A percentile compares a stretch with the other conserved stretches of the same genome.
phyloP scores from a whole-genome alignment of 1,140 invertebrate genomes.

The Adelges cooleyi region DNA sequence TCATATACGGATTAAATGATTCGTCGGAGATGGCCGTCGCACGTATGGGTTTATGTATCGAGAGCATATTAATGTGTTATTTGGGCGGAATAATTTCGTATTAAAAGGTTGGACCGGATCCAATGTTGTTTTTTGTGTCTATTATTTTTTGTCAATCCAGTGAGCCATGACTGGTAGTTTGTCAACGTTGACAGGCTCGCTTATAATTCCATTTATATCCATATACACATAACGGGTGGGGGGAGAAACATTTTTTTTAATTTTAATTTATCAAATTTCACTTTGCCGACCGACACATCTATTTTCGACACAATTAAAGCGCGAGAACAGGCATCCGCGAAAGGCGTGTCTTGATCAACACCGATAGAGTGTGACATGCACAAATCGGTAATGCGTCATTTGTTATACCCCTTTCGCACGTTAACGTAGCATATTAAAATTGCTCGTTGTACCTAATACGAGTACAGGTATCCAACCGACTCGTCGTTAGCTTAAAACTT shows the following conservation, averaged over 20 bases:
- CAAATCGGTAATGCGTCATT: too few relatives aligned
- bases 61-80: slow-evolving; percentile 6
- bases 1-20: not conserved
- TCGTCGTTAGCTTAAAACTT: too few relatives aligned
- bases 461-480: too few relatives aligned
- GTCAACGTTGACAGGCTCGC: slow-evolving; percentile 16
- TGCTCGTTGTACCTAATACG: too few relatives aligned
- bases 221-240: not conserved
- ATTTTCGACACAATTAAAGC: slow-evolving; percentile 27
- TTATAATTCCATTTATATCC: slow-evolving; percentile 21
- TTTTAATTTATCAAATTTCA: slow-evolving; percentile 28
- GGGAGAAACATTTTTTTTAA: slow-evolving; percentile 13
- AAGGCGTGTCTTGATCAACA: not conserved
- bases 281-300: slow-evolving; percentile 4
- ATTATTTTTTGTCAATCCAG: slow-evolving; percentile 24
- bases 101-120: slow-evolving; percentile 29
- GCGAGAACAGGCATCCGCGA: not conserved
- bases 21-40: not conserved
- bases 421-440: too few relatives aligned
- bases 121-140: slow-evolving; percentile 25
- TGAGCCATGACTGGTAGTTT: slow-evolving; percentile 21
- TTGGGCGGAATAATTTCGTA: slow-evolving; percentile 25
- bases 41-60: not conserved
- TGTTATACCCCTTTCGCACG: too few relatives aligned
- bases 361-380: too few relatives aligned